Conservation (phyloP, 2,113 vertebrate species). For the Mirounga angustirostris region DNA sequence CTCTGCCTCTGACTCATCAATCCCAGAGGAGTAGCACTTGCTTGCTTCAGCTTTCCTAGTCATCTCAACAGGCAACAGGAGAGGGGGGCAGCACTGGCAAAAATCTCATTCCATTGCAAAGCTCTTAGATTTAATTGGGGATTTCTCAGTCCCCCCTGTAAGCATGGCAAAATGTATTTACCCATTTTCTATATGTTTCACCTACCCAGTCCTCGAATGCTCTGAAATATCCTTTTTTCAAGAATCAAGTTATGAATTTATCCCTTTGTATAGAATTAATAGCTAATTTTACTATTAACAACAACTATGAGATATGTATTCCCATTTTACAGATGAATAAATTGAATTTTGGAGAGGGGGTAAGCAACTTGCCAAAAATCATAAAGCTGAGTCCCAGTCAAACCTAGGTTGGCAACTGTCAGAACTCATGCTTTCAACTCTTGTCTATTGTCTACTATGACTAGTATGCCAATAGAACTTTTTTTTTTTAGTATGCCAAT, state of each 20-base stretch:
- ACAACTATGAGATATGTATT: not conserved
- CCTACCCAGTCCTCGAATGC: not conserved
- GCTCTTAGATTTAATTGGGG: not conserved
- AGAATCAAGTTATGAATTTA: slow-evolving; percentile 30
- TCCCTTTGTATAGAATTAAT: not conserved
- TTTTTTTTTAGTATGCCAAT: not conserved
- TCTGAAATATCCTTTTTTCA: slow-evolving; percentile 34
- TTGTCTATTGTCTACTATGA: not conserved
- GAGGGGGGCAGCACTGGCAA: not conserved
- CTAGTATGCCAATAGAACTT: not conserved
- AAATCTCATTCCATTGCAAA: not conserved
- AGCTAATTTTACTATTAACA: not conserved
- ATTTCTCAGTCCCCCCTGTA: not conserved
- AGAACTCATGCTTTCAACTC: not conserved
- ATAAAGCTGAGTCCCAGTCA: not conserved
- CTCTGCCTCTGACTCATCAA: not conserved
- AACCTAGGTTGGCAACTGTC: not conserved
- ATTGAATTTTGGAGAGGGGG: not conserved
- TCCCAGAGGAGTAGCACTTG: not conserved
- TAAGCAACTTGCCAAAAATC: slow-evolving; percentile 22
- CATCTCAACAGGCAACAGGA: not conserved
- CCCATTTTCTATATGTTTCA: not conserved
- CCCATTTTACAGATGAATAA: not conserved
- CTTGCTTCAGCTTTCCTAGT: not conserved
- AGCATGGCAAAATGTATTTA: not conserved